Evolutionary conservation across 1,140 invertebrate genomes (phyloP).

Genomic region (Polyergus mexicanus): DNA sequence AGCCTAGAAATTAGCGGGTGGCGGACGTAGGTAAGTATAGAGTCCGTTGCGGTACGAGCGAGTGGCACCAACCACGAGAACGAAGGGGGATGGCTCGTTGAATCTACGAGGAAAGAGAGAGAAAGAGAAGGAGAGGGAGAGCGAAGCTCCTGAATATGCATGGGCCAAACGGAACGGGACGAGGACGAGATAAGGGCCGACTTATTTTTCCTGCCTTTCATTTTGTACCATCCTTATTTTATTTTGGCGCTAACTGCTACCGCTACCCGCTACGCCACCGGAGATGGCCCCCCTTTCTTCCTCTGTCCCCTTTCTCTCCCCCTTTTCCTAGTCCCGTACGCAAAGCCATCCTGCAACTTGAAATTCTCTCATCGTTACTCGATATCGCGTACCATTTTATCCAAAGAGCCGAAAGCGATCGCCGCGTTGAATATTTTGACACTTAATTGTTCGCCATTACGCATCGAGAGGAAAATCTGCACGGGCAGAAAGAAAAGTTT

Average conservation of each 20-base stretch:
- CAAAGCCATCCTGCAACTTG: conserved; percentile 9
- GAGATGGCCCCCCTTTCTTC: conserved; percentile 70
- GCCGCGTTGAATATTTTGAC: neutral
- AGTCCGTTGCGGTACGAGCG: conserved; percentile 74
- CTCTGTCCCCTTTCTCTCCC: neutral
- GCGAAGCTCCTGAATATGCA: conserved; percentile 83
- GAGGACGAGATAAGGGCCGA: conserved; percentile 83
- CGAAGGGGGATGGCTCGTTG: conserved; percentile 69
- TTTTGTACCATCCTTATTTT: conserved; percentile 84
- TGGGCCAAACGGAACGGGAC: conserved; percentile 83
- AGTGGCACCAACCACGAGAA: conserved; percentile 70
- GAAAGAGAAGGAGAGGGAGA: conserved; percentile 68
- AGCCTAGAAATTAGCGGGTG: conserved; percentile 85
- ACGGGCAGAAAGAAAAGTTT: neutral
- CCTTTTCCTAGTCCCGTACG: neutral
- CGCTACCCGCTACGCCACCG: conserved; percentile 67
- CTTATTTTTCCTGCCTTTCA: conserved; percentile 85
- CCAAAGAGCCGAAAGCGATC: neutral
- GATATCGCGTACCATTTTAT: conserved; percentile 35
- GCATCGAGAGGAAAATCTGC: neutral
- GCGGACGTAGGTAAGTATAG: conserved; percentile 84
- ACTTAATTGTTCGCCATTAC: neutral
- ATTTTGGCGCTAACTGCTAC: conserved; percentile 84
- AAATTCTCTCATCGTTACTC: conserved; percentile 55
- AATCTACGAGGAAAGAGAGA: conserved; percentile 69